phyloP scores from a whole-genome alignment of 2,888 invertebrate species.

The Xanthorhoe designata region DNA sequence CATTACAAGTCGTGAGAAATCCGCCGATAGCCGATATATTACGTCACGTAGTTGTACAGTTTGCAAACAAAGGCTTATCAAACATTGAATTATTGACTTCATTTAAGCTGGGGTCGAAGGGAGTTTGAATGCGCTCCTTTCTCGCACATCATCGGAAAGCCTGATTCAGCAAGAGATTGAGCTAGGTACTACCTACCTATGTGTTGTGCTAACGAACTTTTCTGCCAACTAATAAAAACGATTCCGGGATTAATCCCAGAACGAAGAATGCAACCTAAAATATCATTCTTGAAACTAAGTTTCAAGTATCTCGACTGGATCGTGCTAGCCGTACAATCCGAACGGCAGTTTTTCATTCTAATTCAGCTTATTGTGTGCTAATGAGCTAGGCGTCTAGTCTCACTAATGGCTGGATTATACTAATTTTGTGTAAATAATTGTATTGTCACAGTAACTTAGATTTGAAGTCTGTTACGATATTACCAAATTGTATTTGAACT shows the following conservation, averaged over 20 bases:
- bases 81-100: not conserved
- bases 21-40: constrained; percentile 30
- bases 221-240: no score
- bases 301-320: not conserved
- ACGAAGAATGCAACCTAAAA: no score
- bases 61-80: not conserved
- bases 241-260: no score
- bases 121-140: not conserved
- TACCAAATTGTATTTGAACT: not conserved
- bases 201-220: no score
- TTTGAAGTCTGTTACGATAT: not conserved
- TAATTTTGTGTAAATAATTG: constrained; percentile 2
- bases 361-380: constrained; percentile 53
- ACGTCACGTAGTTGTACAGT: constrained; percentile 20
- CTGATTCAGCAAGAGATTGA: not conserved
- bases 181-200: no score
- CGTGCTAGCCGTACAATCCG: constrained; percentile 1
- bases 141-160: no score
- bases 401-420: constrained; percentile 22
- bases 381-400: constrained; percentile 42
- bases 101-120: not conserved
- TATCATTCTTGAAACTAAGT: no score
- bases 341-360: constrained; percentile 43
- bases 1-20: constrained; percentile 42
- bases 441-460: not conserved